phyloP scores from a whole-genome alignment of 2,113 vertebrate genomes.

The Sula dactylatra region DNA sequence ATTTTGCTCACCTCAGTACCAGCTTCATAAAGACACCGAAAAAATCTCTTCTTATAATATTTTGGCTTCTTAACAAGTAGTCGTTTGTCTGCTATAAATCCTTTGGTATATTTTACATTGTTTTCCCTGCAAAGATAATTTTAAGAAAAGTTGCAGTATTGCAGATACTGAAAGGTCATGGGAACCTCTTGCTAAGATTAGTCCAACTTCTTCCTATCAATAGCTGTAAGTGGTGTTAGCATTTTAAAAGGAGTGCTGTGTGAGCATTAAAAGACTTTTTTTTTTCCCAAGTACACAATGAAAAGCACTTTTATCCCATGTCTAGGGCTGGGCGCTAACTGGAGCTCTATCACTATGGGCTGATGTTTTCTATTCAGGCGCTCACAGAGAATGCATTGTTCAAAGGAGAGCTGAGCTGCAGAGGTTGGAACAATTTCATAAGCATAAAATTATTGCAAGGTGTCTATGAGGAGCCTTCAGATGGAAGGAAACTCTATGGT shows the following conservation, averaged over 20 bases:
- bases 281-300: neutral
- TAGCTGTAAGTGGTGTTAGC: constrained; percentile 4
- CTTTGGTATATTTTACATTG: neutral
- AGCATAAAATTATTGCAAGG: neutral
- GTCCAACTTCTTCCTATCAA: constrained; percentile 15
- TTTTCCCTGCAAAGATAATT: constrained; percentile 18
- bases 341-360: constrained; percentile 30
- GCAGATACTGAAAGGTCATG: constrained; percentile 55
- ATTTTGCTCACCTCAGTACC: neutral
- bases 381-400: constrained; percentile 59
- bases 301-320: constrained; percentile 56
- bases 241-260: constrained; percentile 59
- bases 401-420: neutral
- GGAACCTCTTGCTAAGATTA: constrained; percentile 57
- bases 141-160: neutral
- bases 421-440: constrained; percentile 49
- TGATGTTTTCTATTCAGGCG: constrained; percentile 57
- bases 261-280: constrained; percentile 40
- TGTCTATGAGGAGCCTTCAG: neutral
- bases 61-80: neutral
- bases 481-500: rapidly evolving
- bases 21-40: neutral
- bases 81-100: neutral
- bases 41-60: neutral
- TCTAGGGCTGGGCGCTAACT: constrained; percentile 13